These are phyloP conservation scores for Peromyscus polionotus DNA, from an alignment of 2,113 vertebrate genomes.

Conservation along the genomic window DNA sequence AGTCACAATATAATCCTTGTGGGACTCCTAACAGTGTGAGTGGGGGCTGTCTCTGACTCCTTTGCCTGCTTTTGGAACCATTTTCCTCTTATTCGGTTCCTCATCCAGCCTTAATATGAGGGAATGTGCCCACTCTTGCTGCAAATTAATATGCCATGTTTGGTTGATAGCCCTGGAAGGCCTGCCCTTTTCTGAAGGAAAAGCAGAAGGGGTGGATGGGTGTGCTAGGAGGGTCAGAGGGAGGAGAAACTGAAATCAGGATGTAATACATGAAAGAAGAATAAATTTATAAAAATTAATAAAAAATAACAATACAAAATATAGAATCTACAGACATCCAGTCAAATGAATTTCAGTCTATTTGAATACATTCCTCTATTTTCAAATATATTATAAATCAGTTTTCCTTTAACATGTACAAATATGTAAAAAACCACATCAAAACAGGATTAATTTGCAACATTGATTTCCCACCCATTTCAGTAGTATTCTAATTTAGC, in stretches of 20 bases:
- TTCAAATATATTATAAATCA: background rate
- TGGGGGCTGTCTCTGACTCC: background rate
- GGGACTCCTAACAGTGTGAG: background rate
- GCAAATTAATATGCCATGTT: background rate
- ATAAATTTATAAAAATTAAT: background rate
- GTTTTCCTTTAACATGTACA: slow-evolving; percentile 5
- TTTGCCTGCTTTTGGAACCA: background rate
- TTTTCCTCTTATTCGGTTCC: background rate
- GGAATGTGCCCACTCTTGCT: background rate
- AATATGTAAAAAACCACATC: background rate
- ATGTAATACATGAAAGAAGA: background rate
- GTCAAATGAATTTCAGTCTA: background rate
- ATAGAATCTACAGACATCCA: background rate
- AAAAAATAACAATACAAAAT: background rate
- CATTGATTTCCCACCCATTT: background rate
- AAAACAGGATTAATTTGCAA: background rate
- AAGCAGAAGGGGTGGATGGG: background rate
- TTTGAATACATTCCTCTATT: background rate
- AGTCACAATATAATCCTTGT: background rate
- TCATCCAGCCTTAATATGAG: background rate
- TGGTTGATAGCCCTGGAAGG: background rate
- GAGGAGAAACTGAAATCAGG: background rate
- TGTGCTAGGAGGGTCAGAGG: background rate
- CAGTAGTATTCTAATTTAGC: background rate
- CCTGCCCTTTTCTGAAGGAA: background rate